Percentiles rank a stretch among this genome's conserved stretches.
Evolutionary conservation across 1,140 invertebrate species (phyloP).

Genomic region (Drosophila grimshawi): DNA sequence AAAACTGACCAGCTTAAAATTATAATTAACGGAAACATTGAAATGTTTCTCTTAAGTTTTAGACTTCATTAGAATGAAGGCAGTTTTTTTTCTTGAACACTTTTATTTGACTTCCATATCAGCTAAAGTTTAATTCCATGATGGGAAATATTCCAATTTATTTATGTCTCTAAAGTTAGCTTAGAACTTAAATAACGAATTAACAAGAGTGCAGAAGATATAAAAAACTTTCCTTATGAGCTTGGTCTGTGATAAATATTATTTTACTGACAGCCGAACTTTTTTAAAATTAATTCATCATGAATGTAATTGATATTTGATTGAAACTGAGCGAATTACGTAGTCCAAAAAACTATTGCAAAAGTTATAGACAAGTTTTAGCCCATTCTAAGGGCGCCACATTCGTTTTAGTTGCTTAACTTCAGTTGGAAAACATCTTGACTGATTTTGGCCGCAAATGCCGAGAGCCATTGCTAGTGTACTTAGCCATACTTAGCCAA

Average conservation of each 20-base stretch:
- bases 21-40: too few relatives aligned
- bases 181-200: too few relatives aligned
- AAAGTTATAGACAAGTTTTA: conserved; percentile 13
- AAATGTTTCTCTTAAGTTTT: too few relatives aligned
- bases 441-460: conserved; percentile 29
- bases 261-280: not conserved
- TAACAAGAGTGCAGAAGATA: too few relatives aligned
- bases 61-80: too few relatives aligned
- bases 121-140: too few relatives aligned
- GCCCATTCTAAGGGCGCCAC: not conserved
- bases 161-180: too few relatives aligned
- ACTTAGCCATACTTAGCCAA: conserved; percentile 71
- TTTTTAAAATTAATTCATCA: not conserved
- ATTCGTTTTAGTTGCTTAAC: conserved; percentile 8
- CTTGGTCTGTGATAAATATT: not conserved
- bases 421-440: conserved; percentile 43
- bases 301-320: conserved; percentile 10
- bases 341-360: not conserved
- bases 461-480: conserved; percentile 47
- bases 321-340: not conserved
- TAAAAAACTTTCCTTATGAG: not conserved
- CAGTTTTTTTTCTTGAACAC: too few relatives aligned
- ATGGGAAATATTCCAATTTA: too few relatives aligned
- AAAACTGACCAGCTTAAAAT: not conserved
- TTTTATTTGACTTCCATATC: too few relatives aligned